phyloP scores from a whole-genome alignment of 2,797 vertebrate species.

The Coregonus sp. region DNA sequence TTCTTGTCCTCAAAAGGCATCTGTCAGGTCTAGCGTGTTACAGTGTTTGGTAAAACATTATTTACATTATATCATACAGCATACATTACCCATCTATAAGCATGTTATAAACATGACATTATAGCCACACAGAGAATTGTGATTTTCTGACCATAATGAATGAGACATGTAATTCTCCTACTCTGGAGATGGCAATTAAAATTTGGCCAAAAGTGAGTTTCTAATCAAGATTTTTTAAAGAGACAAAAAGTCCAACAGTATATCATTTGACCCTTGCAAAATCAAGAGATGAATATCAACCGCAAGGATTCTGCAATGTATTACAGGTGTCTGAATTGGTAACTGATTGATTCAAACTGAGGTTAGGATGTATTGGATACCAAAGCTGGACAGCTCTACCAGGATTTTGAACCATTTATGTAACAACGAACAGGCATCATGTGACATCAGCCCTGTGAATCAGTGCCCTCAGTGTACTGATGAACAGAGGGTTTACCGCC shows the following conservation, averaged over 20 bases:
- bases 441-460: slow-evolving; percentile 33
- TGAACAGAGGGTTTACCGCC: slow-evolving; percentile 26
- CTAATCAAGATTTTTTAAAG: neutral
- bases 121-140: neutral
- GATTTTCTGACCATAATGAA: neutral
- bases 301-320: neutral
- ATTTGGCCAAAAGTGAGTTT: neutral
- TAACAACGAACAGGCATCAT: slow-evolving; percentile 53
- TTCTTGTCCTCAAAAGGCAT: neutral
- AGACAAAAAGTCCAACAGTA: neutral
- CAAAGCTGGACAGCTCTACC: slow-evolving; percentile 45
- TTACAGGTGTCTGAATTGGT: neutral
- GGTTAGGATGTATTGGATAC: neutral
- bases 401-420: slow-evolving; percentile 53
- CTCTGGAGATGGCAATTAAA: neutral
- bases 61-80: neutral
- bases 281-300: neutral
- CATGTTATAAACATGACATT: neutral
- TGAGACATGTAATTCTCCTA: neutral
- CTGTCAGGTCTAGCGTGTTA: neutral
- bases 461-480: slow-evolving; percentile 34
- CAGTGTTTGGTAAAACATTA: neutral
- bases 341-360: slow-evolving; percentile 7
- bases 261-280: neutral
- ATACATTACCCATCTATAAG: neutral